Evolutionary conservation across 2,797 vertebrate genomes (phyloP).

Genomic region (Chlorospingus semifuscus): DNA sequence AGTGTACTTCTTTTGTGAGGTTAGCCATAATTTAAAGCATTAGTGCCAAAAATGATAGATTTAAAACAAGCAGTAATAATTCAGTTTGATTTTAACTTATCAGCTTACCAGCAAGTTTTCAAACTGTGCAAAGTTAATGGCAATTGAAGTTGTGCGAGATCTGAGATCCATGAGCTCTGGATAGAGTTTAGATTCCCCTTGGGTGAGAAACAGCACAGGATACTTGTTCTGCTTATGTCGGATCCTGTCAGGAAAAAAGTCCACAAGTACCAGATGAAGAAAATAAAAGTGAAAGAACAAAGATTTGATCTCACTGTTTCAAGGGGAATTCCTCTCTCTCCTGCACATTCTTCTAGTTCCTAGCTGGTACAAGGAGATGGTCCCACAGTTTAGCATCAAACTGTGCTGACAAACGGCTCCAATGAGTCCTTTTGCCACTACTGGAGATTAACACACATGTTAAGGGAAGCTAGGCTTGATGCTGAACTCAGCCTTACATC

Average conservation of each 20-base stretch:
- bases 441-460: neutral
- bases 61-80: neutral
- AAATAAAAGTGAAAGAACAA: neutral
- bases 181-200: conserved; percentile 88
- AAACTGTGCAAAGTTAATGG: conserved; percentile 95
- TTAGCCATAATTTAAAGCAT: neutral
- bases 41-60: fast-evolving
- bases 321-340: neutral
- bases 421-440: neutral
- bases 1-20: neutral
- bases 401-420: neutral
- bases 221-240: conserved; percentile 97
- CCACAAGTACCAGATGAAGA: neutral
- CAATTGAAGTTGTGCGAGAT: conserved; percentile 89
- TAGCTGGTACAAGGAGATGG: neutral
- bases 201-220: conserved; percentile 95
- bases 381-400: neutral
- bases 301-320: neutral
- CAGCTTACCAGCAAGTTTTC: conserved; percentile 92
- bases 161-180: conserved; percentile 95
- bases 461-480: neutral
- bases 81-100: neutral
- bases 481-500: neutral
- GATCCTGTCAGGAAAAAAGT: conserved; percentile 80
- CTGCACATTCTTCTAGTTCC: neutral